These are phyloP conservation scores for Dasyurus viverrinus DNA, from an alignment of 2,113 vertebrate genomes.

Conservation along the genomic window DNA sequence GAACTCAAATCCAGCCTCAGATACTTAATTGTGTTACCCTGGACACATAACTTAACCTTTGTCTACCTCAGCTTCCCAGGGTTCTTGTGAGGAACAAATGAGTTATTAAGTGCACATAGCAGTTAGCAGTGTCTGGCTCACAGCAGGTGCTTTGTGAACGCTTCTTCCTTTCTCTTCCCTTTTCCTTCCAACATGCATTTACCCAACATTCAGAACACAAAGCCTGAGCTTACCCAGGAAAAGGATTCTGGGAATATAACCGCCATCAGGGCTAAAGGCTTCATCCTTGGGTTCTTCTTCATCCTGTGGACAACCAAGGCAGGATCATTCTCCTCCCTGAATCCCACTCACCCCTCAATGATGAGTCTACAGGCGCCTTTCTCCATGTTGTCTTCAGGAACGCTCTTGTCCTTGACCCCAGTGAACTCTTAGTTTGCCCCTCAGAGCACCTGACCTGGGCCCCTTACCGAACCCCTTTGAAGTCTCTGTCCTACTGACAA, in stretches of 20 bases:
- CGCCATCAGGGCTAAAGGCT: conserved; percentile 94
- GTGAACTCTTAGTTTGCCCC: background rate
- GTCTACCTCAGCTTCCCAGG: background rate
- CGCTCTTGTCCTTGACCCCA: background rate
- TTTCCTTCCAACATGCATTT: background rate
- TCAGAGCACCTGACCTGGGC: background rate
- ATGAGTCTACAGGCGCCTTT: background rate
- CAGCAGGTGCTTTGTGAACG: background rate
- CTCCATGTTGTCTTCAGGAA: background rate
- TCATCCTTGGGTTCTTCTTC: conserved; percentile 98
- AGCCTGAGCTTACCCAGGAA: conserved; percentile 90
- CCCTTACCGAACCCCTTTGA: background rate
- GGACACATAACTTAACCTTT: too few relatives aligned
- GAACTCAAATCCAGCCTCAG: too few relatives aligned
- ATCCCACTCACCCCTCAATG: background rate
- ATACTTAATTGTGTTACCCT: too few relatives aligned
- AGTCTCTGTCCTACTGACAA: background rate
- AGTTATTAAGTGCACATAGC: background rate
- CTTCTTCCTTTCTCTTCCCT: background rate
- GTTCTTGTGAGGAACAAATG: background rate
- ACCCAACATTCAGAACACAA: background rate
- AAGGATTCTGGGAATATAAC: conserved; percentile 98
- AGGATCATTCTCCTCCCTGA: background rate
- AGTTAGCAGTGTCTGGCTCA: background rate
- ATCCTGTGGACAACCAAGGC: conserved; percentile 84